Evolutionary conservation across 2,113 vertebrate genomes (phyloP).

Genomic region (Argyrosomus japonicus): DNA sequence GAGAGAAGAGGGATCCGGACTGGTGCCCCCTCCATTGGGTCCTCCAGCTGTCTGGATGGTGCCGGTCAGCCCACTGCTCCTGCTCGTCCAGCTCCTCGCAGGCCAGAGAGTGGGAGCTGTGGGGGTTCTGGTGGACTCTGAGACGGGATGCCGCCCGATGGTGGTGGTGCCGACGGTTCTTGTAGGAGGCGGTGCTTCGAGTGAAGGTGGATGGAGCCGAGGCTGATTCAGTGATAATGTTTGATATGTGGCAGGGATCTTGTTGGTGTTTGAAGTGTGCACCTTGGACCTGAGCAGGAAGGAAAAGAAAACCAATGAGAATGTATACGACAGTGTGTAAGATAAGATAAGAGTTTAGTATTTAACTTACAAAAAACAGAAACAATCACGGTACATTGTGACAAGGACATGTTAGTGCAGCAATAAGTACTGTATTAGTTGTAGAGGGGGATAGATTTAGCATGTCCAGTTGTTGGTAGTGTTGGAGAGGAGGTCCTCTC

Average conservation of each 20-base stretch:
- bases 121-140: constrained; percentile 55
- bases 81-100: constrained; percentile 62
- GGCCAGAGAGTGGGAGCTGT: constrained; percentile 71
- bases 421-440: too few relatives aligned
- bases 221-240: constrained; percentile 46
- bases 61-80: constrained; percentile 55
- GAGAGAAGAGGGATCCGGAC: constrained; percentile 89
- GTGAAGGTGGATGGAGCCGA: constrained; percentile 62
- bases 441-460: too few relatives aligned
- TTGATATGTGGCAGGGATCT: constrained; percentile 33
- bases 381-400: too few relatives aligned
- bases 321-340: too few relatives aligned
- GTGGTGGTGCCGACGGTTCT: constrained; percentile 67
- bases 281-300: constrained; percentile 83
- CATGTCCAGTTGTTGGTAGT: too few relatives aligned
- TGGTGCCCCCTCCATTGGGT: constrained; percentile 81
- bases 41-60: constrained; percentile 60
- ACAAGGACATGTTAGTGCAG: too few relatives aligned
- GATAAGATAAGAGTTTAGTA: too few relatives aligned
- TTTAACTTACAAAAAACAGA: too few relatives aligned
- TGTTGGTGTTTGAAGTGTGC: constrained; percentile 77
- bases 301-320: constrained; percentile 1
- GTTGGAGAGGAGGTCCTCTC: too few relatives aligned
- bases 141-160: constrained; percentile 58
- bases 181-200: constrained; percentile 55